Conservation (phyloP, 1,140 invertebrate genomes). For the Plutomurus gul region DNA sequence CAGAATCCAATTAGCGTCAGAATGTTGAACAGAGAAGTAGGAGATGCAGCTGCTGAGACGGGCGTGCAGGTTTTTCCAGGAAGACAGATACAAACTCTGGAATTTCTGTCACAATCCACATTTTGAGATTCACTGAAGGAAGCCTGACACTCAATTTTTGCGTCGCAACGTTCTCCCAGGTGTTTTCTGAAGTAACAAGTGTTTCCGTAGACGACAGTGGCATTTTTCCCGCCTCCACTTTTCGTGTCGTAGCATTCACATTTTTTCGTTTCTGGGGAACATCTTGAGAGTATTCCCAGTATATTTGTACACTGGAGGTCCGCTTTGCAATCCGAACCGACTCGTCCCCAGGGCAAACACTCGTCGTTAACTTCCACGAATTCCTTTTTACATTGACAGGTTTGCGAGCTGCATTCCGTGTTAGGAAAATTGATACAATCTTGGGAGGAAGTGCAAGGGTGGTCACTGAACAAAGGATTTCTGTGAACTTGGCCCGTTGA, state of each 20-base stretch:
- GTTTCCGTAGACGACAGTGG: background rate
- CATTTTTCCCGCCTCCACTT: background rate
- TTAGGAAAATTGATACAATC: background rate
- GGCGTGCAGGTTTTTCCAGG: background rate
- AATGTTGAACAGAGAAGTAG: background rate
- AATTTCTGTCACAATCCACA: background rate
- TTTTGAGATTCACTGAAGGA: conserved; percentile 22
- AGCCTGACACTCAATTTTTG: conserved; percentile 12
- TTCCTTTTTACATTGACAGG: background rate
- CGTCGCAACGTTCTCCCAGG: background rate
- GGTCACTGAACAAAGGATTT: background rate
- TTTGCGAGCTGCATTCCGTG: background rate
- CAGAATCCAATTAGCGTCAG: conserved; percentile 15
- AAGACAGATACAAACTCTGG: background rate
- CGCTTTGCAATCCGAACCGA: background rate
- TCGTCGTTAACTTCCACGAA: background rate
- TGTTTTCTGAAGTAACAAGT: conserved; percentile 14
- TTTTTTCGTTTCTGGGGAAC: background rate
- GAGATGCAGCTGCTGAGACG: background rate
- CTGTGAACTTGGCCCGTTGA: background rate
- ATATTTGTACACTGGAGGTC: background rate
- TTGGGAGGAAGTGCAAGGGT: background rate
- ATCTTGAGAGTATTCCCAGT: background rate
- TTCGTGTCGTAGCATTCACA: conserved; percentile 6
- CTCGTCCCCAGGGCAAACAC: background rate